phyloP scores from a whole-genome alignment of 2,888 invertebrate species.

The Tipula vernalis region DNA sequence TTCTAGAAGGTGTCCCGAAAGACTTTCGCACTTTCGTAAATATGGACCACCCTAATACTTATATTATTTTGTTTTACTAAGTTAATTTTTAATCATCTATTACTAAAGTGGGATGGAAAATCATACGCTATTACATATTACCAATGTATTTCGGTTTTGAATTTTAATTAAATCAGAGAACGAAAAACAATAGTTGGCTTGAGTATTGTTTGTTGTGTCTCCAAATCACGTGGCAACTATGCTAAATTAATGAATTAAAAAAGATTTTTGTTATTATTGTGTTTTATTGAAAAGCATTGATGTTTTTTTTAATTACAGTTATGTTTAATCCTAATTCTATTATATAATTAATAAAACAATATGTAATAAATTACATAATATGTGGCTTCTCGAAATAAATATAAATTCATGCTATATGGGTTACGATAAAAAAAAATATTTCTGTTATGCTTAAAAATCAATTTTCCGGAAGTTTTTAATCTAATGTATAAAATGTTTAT shows the following conservation, averaged over 20 bases:
- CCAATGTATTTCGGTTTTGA: not conserved
- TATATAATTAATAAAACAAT: not conserved
- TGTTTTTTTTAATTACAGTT: not conserved
- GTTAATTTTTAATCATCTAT: not conserved
- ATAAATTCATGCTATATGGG: not conserved
- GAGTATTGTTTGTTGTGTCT: not conserved
- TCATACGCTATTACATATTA: not conserved
- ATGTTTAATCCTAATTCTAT: not conserved
- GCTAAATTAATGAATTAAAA: not conserved
- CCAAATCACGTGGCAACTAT: not conserved
- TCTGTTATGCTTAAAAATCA: too few relatives aligned
- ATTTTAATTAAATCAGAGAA: not conserved
- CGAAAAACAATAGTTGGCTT: not conserved
- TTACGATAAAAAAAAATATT: too few relatives aligned
- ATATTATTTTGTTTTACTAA: not conserved
- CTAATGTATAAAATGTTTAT: too few relatives aligned
- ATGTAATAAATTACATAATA: not conserved
- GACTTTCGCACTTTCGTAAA: too few relatives aligned
- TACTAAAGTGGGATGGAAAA: not conserved
- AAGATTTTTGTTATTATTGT: not conserved
- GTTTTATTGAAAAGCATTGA: not conserved
- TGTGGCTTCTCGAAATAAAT: not conserved
- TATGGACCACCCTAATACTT: too few relatives aligned
- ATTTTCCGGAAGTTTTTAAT: too few relatives aligned
- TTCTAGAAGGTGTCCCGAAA: too few relatives aligned